phyloP scores from a whole-genome alignment of 2,113 vertebrate genomes.

The Mesitornis unicolor region DNA sequence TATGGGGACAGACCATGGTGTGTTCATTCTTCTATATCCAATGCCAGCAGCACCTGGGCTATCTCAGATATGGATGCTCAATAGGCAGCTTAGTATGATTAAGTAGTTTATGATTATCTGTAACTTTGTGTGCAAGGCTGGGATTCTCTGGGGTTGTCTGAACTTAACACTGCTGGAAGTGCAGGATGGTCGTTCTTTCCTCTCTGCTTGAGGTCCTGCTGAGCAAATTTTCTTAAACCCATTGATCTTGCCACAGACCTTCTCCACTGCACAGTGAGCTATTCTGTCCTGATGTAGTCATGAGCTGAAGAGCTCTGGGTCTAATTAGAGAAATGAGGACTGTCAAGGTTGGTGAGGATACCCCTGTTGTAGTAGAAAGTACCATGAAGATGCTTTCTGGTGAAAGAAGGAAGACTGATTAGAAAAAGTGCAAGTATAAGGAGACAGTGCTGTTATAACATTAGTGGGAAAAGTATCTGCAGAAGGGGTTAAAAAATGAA shows the following conservation, averaged over 20 bases:
- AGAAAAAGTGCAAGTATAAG: not conserved
- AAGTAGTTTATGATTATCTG: not conserved
- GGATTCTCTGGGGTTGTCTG: not conserved
- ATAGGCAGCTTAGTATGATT: not conserved
- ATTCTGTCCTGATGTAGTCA: not conserved
- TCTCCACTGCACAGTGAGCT: fast-evolving
- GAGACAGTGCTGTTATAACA: not conserved
- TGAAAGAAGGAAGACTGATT: not conserved
- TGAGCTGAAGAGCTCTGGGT: not conserved
- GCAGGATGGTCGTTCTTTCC: not conserved
- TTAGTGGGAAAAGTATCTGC: not conserved
- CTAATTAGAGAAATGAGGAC: not conserved
- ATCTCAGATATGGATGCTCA: not conserved
- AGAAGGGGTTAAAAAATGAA: not conserved
- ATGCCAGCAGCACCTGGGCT: not conserved
- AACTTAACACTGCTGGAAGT: not conserved
- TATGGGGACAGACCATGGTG: not conserved
- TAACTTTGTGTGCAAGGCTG: not conserved
- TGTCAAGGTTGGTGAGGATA: not conserved
- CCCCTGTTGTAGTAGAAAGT: not conserved
- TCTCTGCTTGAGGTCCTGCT: not conserved
- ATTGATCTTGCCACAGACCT: not conserved
- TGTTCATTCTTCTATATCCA: not conserved
- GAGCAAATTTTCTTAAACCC: not conserved
- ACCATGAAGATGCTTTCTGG: not conserved